Evolutionary conservation across 2,113 vertebrate genomes (phyloP).

Genomic region (Anolis sagrei): DNA sequence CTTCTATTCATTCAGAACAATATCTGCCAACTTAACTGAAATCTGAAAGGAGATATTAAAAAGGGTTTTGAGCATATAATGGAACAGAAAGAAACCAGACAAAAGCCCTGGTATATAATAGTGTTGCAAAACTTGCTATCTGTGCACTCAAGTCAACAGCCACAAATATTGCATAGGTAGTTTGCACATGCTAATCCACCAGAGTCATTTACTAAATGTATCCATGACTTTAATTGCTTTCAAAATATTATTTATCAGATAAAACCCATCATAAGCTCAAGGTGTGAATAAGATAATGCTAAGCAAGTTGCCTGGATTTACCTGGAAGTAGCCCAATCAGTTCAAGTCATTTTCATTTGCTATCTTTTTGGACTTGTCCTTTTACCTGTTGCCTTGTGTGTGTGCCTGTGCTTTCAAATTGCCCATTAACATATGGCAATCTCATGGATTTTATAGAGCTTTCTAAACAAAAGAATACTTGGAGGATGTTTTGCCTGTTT

Average conservation of each 20-base stretch:
- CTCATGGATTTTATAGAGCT: no score
- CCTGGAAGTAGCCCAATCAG: no score
- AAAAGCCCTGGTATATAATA: not conserved
- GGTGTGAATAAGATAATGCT: not conserved
- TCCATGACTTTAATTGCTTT: not conserved
- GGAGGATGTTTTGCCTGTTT: no score
- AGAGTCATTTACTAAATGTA: not conserved
- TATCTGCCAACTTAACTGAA: slow-evolving; percentile 30
- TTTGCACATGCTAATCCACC: not conserved
- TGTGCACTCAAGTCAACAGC: not conserved
- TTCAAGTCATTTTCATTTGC: not conserved
- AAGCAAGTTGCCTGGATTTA: no score
- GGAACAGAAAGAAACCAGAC: not conserved
- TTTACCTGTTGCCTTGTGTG: not conserved
- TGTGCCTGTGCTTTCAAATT: no score
- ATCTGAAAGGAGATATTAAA: slow-evolving; percentile 8
- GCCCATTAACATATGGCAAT: no score
- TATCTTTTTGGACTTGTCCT: not conserved
- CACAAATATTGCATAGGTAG: not conserved
- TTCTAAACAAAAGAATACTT: no score
- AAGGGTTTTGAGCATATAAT: not conserved
- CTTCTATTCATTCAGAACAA: not conserved
- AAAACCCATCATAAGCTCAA: no score
- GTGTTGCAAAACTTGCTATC: not conserved
- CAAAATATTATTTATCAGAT: not conserved